Evolutionary conservation across 2,797 vertebrate genomes (phyloP).

Genomic region (Cygnus olor): DNA sequence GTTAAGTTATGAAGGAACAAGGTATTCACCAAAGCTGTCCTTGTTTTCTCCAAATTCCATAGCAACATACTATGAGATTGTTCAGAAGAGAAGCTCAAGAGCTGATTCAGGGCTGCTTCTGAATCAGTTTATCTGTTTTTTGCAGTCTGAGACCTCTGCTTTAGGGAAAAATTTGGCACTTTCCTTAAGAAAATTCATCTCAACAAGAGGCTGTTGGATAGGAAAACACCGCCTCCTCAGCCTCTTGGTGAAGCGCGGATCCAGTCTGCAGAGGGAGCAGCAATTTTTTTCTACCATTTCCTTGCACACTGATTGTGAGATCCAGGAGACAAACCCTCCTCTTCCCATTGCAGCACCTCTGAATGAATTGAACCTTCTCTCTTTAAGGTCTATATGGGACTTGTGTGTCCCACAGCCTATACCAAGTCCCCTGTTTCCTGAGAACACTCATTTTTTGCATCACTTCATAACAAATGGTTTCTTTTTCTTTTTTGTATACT

Average conservation of each 20-base stretch:
- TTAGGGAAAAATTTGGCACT: neutral
- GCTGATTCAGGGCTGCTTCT: neutral
- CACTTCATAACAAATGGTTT: neutral
- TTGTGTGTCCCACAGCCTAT: neutral
- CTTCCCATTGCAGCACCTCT: neutral
- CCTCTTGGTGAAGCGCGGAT: neutral
- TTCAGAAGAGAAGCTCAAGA: neutral
- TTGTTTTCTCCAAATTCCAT: neutral
- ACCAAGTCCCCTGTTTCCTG: neutral
- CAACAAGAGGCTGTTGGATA: neutral
- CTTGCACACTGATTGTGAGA: neutral
- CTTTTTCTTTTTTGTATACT: neutral
- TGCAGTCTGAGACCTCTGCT: neutral
- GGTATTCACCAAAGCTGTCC: neutral
- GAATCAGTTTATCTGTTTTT: neutral
- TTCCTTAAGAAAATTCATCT: neutral
- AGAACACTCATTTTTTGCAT: neutral
- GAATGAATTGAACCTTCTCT: neutral
- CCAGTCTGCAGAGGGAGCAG: neutral
- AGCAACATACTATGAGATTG: neutral
- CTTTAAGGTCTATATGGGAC: neutral
- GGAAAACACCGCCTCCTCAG: neutral
- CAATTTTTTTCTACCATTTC: neutral
- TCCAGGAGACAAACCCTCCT: neutral
- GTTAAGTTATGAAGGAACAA: neutral